Base-by-base conservation (phyloP, 2,888 invertebrate species). In the Acleris holmiana region DNA sequence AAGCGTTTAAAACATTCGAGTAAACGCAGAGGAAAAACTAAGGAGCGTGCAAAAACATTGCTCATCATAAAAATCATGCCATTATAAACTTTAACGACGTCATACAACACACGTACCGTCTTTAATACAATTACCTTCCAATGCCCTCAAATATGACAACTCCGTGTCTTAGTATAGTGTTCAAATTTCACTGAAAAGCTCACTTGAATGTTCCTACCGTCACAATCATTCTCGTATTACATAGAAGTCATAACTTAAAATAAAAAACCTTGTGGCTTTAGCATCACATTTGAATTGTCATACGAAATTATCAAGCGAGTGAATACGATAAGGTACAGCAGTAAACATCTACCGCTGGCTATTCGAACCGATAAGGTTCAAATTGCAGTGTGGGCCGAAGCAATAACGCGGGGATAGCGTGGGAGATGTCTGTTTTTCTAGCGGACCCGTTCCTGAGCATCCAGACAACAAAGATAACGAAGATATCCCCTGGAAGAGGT, bases 371-470 rank as follows among this genome's bases (percentile, higher is more conserved):
- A 44, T 49, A 66, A 55, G 47, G 56, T 47, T 46, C 13, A 51
- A 23, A 47, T 21, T 53, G 10, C 21, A n/a, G 8, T 18, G 40
- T 18, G 18, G 2, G 19, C 48, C 54, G 44, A 23, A 60, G 65
- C 60, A 65, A 61, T 65, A 65, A 65, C 65, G 57, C 46, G 47
- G 23, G 46, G 64, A 40, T 29, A 35, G 61, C 67, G 67, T 67
- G 67, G 67, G 67, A 67, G 65, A 60, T 48, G 53, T 10, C 13
- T 2, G 23, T 67, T 67, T 67, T 67, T 67, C 55, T 64, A 65
- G 40, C 54, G 40, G 59, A 65, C 58, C 29, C 53, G 64, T 64
- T 74, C 75, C 75, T 67, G 68, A 54, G 53, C 47, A 58, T 63
- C 68, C 71, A 61, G 67, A 66, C 70, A 50, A 50, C 60, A 4